Evolutionary conservation across 2,797 vertebrate genomes (phyloP).

Genomic region (Myotis planiceps): DNA sequence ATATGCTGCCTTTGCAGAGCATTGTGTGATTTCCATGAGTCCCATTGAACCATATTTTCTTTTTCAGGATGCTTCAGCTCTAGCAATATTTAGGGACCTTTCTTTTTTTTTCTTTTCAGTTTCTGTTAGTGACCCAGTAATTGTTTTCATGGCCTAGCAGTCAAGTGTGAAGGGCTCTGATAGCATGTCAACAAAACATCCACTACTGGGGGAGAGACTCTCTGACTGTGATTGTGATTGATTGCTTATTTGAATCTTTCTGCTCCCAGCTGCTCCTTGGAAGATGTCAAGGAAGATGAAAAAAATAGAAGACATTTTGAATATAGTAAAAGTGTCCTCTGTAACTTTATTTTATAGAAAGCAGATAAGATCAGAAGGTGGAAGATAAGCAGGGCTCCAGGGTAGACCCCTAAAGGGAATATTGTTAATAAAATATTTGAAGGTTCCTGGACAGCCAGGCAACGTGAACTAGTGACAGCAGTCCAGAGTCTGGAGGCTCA

Average conservation of each 20-base stretch:
- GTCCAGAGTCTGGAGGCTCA: accelerated
- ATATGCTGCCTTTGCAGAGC: neutral
- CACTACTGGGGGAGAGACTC: slow-evolving; percentile 8
- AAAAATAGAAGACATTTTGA: neutral
- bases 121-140: slow-evolving; percentile 60
- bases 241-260: slow-evolving; percentile 63
- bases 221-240: slow-evolving; percentile 53
- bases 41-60: neutral
- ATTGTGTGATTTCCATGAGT: neutral
- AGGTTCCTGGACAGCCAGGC: neutral
- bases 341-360: neutral
- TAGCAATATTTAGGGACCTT: neutral
- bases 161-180: slow-evolving; percentile 69
- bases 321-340: neutral
- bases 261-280: slow-evolving; percentile 36
- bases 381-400: neutral
- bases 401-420: neutral
- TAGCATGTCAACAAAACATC: slow-evolving; percentile 69
- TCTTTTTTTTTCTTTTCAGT: neutral
- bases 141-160: slow-evolving; percentile 69
- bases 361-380: neutral
- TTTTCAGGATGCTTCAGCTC: neutral
- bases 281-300: neutral
- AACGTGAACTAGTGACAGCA: neutral
- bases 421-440: neutral